These are phyloP conservation scores for Oscarella lobularis DNA, from an alignment of 37 sponge, comb jelly and placozoan genomes.

Conservation along the genomic window DNA sequence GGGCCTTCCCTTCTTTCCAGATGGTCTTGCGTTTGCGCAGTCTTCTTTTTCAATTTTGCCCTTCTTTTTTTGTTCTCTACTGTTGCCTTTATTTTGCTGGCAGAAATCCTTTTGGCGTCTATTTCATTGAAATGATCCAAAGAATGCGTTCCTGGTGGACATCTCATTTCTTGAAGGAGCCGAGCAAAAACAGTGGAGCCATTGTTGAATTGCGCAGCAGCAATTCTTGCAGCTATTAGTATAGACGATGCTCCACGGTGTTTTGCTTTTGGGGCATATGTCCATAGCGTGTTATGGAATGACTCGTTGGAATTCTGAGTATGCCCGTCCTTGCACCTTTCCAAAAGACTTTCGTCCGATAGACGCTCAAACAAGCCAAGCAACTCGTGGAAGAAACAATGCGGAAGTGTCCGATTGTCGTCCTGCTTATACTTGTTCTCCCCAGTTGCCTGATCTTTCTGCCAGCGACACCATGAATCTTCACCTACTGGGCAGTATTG, in stretches of 20 bases:
- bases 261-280: background rate
- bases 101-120: too few species aligned
- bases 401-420: too few species aligned
- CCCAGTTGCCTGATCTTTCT: background rate
- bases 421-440: too few species aligned
- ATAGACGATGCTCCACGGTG: background rate
- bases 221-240: background rate
- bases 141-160: too few species aligned
- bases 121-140: too few species aligned
- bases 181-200: too few species aligned
- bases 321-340: background rate
- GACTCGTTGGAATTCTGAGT: background rate
- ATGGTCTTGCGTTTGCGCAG: too few species aligned
- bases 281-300: background rate
- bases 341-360: background rate
- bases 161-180: too few species aligned
- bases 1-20: background rate
- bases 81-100: too few species aligned
- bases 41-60: too few species aligned
- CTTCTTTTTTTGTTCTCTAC: too few species aligned
- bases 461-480: background rate
- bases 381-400: too few species aligned
- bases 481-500: background rate
- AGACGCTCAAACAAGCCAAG: slow-evolving; percentile 2
- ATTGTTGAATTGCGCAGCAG: background rate